Conservation (phyloP, 2,888 invertebrate genomes). For the Phlogophora meticulosa region DNA sequence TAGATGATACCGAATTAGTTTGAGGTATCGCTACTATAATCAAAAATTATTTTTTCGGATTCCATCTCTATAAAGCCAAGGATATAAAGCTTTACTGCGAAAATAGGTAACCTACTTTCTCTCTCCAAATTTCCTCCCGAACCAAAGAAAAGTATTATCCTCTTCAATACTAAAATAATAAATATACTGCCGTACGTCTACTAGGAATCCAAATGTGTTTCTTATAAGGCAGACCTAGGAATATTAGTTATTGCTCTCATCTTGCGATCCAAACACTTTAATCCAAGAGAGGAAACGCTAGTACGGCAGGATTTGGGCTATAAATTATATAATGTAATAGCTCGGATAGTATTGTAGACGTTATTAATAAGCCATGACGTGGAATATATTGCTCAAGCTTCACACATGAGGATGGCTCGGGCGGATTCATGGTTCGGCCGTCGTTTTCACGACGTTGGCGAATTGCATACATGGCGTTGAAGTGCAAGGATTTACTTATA, state of each 20-base stretch:
- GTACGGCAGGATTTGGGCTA: slow-evolving; percentile 68
- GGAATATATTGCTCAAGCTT: slow-evolving; percentile 77
- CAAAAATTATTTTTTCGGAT: slow-evolving; percentile 33
- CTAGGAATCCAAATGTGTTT: slow-evolving; percentile 62
- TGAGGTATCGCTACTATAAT: not conserved
- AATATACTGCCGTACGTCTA: slow-evolving; percentile 48
- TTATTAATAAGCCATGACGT: slow-evolving; percentile 82
- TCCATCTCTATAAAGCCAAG: slow-evolving; percentile 36
- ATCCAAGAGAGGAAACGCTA: slow-evolving; percentile 52
- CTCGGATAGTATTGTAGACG: slow-evolving; percentile 74
- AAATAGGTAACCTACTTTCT: slow-evolving; percentile 48
- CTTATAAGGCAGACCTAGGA: slow-evolving; percentile 59
- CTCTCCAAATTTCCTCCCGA: slow-evolving; percentile 28
- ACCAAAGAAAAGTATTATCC: slow-evolving; percentile 50
- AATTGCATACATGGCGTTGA: slow-evolving; percentile 73
- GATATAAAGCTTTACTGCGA: slow-evolving; percentile 33
- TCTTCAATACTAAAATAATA: slow-evolving; percentile 60
- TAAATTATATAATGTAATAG: slow-evolving; percentile 76
- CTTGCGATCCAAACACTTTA: slow-evolving; percentile 59
- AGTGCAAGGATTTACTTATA: slow-evolving; percentile 34
- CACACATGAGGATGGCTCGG: slow-evolving; percentile 64
- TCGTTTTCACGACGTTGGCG: slow-evolving; percentile 73
- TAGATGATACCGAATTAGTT: slow-evolving; percentile 20
- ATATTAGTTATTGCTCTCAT: slow-evolving; percentile 65
- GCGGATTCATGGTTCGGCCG: slow-evolving; percentile 69